Conservation (phyloP, 92 coral and sea anemone species). For the Zoanthus solanderi region DNA sequence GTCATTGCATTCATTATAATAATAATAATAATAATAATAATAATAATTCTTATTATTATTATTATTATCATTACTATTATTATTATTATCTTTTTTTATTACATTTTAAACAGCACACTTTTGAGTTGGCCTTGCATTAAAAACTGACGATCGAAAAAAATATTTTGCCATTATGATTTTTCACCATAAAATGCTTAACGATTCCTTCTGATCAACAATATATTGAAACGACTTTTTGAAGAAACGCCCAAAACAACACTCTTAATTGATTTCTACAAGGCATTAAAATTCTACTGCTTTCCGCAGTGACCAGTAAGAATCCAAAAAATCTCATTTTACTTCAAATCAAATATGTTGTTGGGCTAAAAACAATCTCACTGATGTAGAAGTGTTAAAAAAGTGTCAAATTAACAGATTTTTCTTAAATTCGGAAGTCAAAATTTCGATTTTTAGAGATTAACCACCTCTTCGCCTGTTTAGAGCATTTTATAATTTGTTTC, state of each 20-base stretch:
- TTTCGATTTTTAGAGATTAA: not conserved
- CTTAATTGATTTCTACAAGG: not conserved
- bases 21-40: not conserved
- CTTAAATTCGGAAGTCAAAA: not conserved
- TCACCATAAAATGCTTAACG: not conserved
- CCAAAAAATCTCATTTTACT: not conserved
- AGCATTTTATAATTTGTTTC: not conserved
- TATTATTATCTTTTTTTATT: too few species aligned
- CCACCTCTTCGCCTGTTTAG: not conserved
- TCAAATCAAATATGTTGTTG: not conserved
- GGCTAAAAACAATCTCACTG: not conserved
- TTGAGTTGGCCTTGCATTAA: not conserved
- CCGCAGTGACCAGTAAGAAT: not conserved
- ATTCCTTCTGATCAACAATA: not conserved
- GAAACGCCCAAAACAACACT: not conserved
- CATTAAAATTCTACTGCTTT: not conserved
- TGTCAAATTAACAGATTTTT: not conserved
- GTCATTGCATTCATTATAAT: not conserved
- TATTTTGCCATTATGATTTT: not conserved
- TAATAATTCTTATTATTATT: not conserved
- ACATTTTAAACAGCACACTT: not conserved
- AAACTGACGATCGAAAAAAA: not conserved
- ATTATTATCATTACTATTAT: not conserved
- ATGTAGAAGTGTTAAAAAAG: not conserved
- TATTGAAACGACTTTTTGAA: not conserved